Evolutionary conservation across 2,888 invertebrate species (phyloP), one percentile per base, ranked within the genome.

Genomic region (Amphipoea lucens): DNA sequence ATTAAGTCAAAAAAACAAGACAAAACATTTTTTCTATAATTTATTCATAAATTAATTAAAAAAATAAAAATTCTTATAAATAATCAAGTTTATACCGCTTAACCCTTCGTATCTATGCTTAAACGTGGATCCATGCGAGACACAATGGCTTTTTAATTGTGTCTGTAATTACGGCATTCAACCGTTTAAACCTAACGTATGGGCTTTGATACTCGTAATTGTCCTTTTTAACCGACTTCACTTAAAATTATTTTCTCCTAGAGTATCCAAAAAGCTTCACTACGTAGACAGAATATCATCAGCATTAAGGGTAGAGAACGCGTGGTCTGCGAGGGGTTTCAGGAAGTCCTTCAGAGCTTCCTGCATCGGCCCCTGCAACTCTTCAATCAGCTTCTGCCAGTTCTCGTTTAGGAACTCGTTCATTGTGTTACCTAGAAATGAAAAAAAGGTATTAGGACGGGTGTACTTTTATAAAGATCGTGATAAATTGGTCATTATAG

Each of bases 401-500:
- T 98, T 98, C 70, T 98, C 98, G 90, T 98, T 98, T 42, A 98
- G 93, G 92, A 98, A 98, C 54, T 97, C 93, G 92, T 98, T 98
- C 98, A 98, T 98, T 3, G 98, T 97, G 40, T 97, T 97, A 51
- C 98, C 98, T 97, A 91, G n/a, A 70, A 79, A 7, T 7, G 14
- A 36, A 23, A n/a, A 62, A 42, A 62, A 20, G 0, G 0, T 67
- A 45, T 74, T 11, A 66, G n/a, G 0, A 62, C 12, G 9, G 0
- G 29, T 6, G 17, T 2, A 36, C 20, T 79, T 45, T 54, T 1
- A 45, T 4, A 4, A 36, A 51, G 40, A 17, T 42, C 4, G 0
- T 17, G 17, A 17, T 29, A 4, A 29, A 3, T 29, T 45, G 20
- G 11, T 45, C 7, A 62, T 36, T n/a, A 36, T 20, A 29, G 12